phyloP scores from a whole-genome alignment of 2,888 invertebrate species.

The Incurvaria masculella region DNA sequence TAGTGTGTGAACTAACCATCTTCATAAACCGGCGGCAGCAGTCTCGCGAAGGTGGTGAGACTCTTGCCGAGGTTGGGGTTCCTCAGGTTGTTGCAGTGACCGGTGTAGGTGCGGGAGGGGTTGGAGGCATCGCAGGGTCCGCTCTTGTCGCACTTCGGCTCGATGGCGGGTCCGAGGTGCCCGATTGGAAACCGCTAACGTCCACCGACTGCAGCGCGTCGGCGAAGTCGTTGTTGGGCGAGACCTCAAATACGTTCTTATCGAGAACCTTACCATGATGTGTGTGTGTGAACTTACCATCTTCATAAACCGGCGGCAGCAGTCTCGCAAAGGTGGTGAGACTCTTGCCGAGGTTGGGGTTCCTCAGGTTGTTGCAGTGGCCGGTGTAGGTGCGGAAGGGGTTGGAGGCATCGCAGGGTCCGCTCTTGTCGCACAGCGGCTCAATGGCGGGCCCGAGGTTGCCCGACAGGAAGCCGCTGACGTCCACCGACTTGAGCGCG shows the following conservation, averaged over 20 bases:
- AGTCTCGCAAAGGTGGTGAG: constrained; percentile 82
- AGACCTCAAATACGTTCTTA: no score
- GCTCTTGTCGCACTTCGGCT: constrained; percentile 69
- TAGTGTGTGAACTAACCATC: constrained; percentile 74
- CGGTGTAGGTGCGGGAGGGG: constrained; percentile 73
- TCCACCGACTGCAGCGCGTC: constrained; percentile 79
- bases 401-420: constrained; percentile 67
- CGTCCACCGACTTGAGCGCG: constrained; percentile 74
- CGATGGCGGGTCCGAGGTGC: constrained; percentile 57
- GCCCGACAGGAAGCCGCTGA: constrained; percentile 65
- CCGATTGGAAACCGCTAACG: constrained; percentile 66
- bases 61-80: constrained; percentile 82
- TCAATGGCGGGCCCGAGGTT: constrained; percentile 60
- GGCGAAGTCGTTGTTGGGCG: constrained; percentile 65
- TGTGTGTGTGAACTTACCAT: constrained; percentile 70
- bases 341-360: constrained; percentile 79
- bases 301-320: constrained; percentile 83
- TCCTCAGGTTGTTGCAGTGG: constrained; percentile 83
- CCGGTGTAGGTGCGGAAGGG: constrained; percentile 77
- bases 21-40: constrained; percentile 84
- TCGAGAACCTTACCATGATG: no score
- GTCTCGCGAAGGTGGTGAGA: constrained; percentile 78
- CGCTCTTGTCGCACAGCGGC: constrained; percentile 67
- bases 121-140: constrained; percentile 68
- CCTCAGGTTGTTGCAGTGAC: constrained; percentile 84